Evolutionary conservation across 2,888 invertebrate species (phyloP).

Genomic region (Drosophila mimetica): DNA sequence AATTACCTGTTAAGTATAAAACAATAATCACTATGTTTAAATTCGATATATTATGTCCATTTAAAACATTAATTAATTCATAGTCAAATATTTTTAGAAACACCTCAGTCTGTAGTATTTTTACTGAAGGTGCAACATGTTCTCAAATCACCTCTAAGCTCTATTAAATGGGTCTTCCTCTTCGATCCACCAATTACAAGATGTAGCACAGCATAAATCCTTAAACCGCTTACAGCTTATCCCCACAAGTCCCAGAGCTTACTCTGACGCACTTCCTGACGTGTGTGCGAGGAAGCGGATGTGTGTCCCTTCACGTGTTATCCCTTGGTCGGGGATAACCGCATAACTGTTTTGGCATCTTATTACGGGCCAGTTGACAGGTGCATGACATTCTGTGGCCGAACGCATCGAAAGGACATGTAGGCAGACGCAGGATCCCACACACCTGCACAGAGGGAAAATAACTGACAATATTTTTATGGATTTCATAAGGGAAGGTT

Average conservation of each 20-base stretch:
- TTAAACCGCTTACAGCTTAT: slow-evolving; percentile 38
- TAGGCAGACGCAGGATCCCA: slow-evolving; percentile 18
- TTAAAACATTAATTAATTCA: too few relatives aligned
- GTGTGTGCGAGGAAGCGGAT: slow-evolving; percentile 27
- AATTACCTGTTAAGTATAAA: too few relatives aligned
- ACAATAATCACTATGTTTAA: too few relatives aligned
- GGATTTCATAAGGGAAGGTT: too few relatives aligned
- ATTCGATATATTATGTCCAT: too few relatives aligned
- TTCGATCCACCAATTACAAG: slow-evolving; percentile 24
- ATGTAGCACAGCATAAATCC: slow-evolving; percentile 15
- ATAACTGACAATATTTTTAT: neutral
- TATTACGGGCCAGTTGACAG: slow-evolving; percentile 76
- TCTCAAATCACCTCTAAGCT: slow-evolving; percentile 13
- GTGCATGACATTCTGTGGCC: slow-evolving; percentile 79
- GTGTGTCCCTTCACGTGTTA: slow-evolving; percentile 49
- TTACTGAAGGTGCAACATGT: neutral
- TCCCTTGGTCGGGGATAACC: slow-evolving; percentile 62
- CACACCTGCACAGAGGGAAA: slow-evolving; percentile 10
- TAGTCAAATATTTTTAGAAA: too few relatives aligned
- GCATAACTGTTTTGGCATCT: slow-evolving; percentile 81
- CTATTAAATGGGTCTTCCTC: neutral
- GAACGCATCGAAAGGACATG: slow-evolving; percentile 55
- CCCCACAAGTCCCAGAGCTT: slow-evolving; percentile 40
- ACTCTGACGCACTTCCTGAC: slow-evolving; percentile 45
- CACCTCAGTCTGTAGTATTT: neutral